A percentile compares a stretch with the other conserved stretches of the same genome.
phyloP scores from a whole-genome alignment of 2,888 invertebrate genomes.

The Myathropa florea region DNA sequence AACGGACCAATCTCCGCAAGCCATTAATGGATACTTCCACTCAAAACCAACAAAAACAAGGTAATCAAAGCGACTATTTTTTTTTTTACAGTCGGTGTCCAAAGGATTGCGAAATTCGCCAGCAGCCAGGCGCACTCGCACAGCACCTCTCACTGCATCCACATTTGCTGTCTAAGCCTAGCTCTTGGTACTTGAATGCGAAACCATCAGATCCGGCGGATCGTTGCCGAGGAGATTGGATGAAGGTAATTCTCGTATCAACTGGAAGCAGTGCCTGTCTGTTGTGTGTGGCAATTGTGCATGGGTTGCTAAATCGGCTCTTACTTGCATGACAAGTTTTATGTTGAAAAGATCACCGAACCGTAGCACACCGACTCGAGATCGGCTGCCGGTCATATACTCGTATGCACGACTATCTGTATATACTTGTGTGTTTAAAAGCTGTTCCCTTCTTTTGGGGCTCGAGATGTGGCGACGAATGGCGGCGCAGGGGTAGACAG shows the following conservation, averaged over 20 bases:
- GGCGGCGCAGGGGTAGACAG: too few species aligned
- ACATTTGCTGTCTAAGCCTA: not conserved
- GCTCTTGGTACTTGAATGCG: slow-evolving; percentile 2
- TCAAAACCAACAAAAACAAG: not conserved
- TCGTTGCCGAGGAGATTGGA: not conserved
- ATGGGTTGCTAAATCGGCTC: not conserved
- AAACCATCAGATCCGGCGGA: slow-evolving; percentile 9
- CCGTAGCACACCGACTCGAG: not conserved
- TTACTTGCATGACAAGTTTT: slow-evolving; percentile 23
- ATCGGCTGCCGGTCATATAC: not conserved
- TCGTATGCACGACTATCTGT: too few species aligned
- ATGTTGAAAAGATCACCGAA: not conserved
- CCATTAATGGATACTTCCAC: not conserved
- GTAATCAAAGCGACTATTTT: not conserved
- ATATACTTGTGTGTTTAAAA: too few species aligned
- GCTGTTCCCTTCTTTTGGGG: too few species aligned
- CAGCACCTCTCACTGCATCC: slow-evolving; percentile 13
- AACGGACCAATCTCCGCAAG: not conserved
- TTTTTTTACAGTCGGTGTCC: not conserved
- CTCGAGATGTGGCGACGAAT: too few species aligned
- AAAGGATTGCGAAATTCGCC: not conserved
- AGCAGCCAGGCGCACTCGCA: not conserved
- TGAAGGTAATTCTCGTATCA: slow-evolving; percentile 13
- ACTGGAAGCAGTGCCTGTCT: not conserved
- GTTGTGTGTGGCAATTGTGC: not conserved